phyloP scores from a whole-genome alignment of 2,888 invertebrate genomes.

The Gymnoscelis rufifasciata region DNA sequence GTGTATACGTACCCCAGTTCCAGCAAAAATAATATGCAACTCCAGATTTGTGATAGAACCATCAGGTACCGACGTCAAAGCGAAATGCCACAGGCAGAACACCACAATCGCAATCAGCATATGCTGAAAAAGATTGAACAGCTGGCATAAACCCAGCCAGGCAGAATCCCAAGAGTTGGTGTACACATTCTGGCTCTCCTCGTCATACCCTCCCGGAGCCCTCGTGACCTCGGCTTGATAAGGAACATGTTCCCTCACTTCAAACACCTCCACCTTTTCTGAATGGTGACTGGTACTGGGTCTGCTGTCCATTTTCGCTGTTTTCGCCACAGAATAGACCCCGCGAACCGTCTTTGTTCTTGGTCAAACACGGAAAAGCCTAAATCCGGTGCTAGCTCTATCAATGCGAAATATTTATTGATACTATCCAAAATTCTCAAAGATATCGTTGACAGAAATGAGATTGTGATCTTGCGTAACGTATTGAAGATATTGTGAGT shows the following conservation, averaged over 20 bases:
- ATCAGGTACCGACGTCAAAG: slow-evolving; percentile 57
- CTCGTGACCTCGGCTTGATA: slow-evolving; percentile 67
- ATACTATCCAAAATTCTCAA: slow-evolving; percentile 56
- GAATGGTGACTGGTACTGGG: slow-evolving; percentile 68
- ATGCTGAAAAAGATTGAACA: slow-evolving; percentile 67
- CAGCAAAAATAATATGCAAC: slow-evolving; percentile 69
- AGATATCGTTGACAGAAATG: slow-evolving; percentile 62
- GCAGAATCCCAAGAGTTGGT: slow-evolving; percentile 61
- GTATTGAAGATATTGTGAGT: slow-evolving; percentile 33
- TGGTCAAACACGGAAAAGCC: slow-evolving; percentile 16
- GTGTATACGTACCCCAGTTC: slow-evolving; percentile 66
- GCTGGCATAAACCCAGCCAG: slow-evolving; percentile 65
- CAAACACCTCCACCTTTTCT: slow-evolving; percentile 66
- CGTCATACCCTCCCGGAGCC: slow-evolving; percentile 62
- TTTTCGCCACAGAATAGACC: slow-evolving; percentile 36
- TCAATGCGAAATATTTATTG: slow-evolving; percentile 32
- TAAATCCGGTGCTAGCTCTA: slow-evolving; percentile 40
- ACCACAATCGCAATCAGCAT: slow-evolving; percentile 70
- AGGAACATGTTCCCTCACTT: slow-evolving; percentile 70
- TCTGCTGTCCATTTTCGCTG: slow-evolving; percentile 55
- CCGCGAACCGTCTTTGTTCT: slow-evolving; percentile 42
- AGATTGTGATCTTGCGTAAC: slow-evolving; percentile 69
- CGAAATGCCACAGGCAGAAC: slow-evolving; percentile 67
- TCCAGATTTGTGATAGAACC: slow-evolving; percentile 66
- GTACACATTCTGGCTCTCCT: slow-evolving; percentile 59